These are phyloP conservation scores for Leucoraja erinaceus DNA, from an alignment of 2,113 vertebrate species.

Conservation along the genomic window DNA sequence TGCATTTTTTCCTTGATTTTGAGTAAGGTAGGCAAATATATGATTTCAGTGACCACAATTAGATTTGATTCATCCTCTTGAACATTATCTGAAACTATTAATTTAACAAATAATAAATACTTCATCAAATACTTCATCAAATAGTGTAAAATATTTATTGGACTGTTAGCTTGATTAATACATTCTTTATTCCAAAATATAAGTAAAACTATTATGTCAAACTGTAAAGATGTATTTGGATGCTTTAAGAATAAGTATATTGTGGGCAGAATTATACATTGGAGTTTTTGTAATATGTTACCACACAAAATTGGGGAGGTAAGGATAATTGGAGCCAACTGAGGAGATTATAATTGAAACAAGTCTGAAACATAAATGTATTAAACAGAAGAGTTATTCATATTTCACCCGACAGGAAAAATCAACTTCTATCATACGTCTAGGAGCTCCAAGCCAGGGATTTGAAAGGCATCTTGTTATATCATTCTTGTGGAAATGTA, in stretches of 20 bases:
- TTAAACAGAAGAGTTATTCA: conserved; percentile 61
- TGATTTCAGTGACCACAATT: neutral
- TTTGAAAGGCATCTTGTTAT: conserved; percentile 67
- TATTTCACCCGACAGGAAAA: conserved; percentile 55
- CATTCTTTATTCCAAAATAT: neutral
- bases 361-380: conserved; percentile 58
- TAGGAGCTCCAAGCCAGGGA: conserved; percentile 58
- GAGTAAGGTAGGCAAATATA: neutral
- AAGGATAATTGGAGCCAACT: conserved; percentile 61
- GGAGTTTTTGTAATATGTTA: conserved; percentile 62
- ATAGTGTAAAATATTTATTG: neutral
- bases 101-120: neutral
- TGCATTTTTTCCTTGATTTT: neutral
- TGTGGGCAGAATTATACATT: conserved; percentile 7
- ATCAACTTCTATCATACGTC: conserved; percentile 49
- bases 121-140: neutral
- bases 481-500: conserved; percentile 58
- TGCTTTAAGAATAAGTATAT: neutral
- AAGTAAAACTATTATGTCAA: neutral
- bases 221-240: neutral
- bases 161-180: neutral
- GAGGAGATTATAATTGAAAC: conserved; percentile 57
- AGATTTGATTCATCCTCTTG: neutral
- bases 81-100: neutral
- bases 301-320: conserved; percentile 73